Percentiles rank a stretch among this genome's conserved stretches.
These are phyloP conservation scores for Polypedilum pembai DNA, from an alignment of 1,140 invertebrate genomes.

Conservation along the genomic window DNA sequence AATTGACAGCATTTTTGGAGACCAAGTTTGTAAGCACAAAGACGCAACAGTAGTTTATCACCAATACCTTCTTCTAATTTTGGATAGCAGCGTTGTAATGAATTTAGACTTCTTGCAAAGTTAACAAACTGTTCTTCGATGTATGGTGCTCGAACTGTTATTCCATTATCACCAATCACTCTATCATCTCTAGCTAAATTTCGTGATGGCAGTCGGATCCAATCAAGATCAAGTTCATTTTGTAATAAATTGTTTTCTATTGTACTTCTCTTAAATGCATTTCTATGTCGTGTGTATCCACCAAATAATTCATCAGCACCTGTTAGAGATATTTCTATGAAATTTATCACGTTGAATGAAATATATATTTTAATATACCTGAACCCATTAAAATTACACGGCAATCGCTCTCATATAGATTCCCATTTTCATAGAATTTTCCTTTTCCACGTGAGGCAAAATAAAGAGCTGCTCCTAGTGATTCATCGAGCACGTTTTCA, in stretches of 20 bases:
- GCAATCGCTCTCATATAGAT: conserved; percentile 46
- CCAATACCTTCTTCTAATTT: conserved; percentile 67
- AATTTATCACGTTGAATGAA: too few species aligned
- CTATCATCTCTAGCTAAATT: conserved; percentile 94
- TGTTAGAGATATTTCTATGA: too few species aligned
- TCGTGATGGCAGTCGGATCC: conserved; percentile 76
- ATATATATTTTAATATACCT: conserved; percentile 31
- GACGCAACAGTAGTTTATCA: conserved; percentile 86
- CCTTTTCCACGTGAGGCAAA: conserved; percentile 79
- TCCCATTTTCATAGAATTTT: conserved; percentile 33
- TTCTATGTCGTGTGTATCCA: conserved; percentile 84
- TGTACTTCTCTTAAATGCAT: conserved; percentile 54
- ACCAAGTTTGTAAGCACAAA: conserved; percentile 67
- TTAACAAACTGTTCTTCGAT: conserved; percentile 83
- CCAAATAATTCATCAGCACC: conserved; percentile 96
- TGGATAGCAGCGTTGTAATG: conserved; percentile 68
- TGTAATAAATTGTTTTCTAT: conserved; percentile 54
- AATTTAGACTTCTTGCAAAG: conserved; percentile 60
- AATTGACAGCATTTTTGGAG: conserved; percentile 56
- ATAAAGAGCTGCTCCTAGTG: conserved; percentile 88
- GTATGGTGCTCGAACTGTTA: conserved; percentile 81
- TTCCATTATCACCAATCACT: conserved; percentile 67
- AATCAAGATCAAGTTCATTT: conserved; percentile 66
- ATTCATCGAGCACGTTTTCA: conserved; percentile 89
- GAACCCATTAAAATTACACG: conserved; percentile 82